Evolutionary conservation across 1,140 invertebrate genomes (phyloP).

Genomic region (Drosophila dunni): DNA sequence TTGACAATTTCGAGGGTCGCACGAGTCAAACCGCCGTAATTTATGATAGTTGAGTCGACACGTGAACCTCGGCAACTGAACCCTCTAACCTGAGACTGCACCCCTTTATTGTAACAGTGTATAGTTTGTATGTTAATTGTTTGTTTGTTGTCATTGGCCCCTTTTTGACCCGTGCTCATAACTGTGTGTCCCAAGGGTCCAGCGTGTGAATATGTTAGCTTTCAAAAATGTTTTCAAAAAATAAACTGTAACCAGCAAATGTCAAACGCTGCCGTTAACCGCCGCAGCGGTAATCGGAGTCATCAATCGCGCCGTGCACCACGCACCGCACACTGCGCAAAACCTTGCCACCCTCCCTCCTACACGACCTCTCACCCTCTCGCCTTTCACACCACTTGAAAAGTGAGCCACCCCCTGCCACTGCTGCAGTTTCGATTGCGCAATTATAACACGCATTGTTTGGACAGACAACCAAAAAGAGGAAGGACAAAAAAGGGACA

Average conservation of each 20-base stretch:
- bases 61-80: conserved; percentile 58
- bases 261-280: conserved; percentile 64
- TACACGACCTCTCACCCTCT: no score
- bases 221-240: conserved; percentile 58
- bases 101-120: conserved; percentile 10
- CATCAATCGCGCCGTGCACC: conserved; percentile 38
- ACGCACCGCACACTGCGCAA: not conserved
- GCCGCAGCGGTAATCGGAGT: conserved; percentile 69
- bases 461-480: conserved; percentile 59
- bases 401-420: conserved; percentile 15
- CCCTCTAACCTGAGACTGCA: conserved; percentile 18
- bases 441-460: conserved; percentile 82
- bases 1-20: conserved; percentile 46
- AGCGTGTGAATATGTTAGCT: conserved; percentile 77
- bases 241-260: conserved; percentile 37
- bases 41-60: conserved; percentile 67
- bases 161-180: conserved; percentile 52
- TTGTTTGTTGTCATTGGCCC: conserved; percentile 82
- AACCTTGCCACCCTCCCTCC: no score
- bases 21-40: conserved; percentile 73
- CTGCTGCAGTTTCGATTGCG: conserved; percentile 64
- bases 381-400: conserved; percentile 15
- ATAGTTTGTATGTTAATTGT: conserved; percentile 75
- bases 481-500: conserved; percentile 7
- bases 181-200: not conserved